These are phyloP conservation scores for Progne subis DNA, from an alignment of 2,113 vertebrate genomes.

Conservation along the genomic window DNA sequence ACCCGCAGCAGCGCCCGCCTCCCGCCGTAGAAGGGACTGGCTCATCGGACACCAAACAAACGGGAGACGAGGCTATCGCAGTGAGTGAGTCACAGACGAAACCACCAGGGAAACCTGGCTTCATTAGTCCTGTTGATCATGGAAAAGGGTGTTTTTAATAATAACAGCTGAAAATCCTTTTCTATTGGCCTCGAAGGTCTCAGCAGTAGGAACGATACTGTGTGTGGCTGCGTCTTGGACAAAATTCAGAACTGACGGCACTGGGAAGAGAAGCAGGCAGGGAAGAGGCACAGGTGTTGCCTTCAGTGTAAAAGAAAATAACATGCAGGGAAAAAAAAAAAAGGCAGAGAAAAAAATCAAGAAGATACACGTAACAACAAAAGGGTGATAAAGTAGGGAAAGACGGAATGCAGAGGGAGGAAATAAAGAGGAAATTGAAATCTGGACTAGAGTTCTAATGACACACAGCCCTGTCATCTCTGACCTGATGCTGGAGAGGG, in stretches of 20 bases:
- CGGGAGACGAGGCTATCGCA: neutral
- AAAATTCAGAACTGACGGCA: fast-evolving
- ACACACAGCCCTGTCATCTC: neutral
- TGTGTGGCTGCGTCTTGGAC: neutral
- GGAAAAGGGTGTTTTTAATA: too few species aligned
- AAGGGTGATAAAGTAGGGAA: neutral
- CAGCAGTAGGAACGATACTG: neutral
- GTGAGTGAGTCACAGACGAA: neutral
- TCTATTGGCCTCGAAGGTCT: neutral
- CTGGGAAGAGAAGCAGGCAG: neutral
- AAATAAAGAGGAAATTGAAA: conserved; percentile 44
- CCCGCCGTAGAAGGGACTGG: fast-evolving
- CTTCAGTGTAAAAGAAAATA: neutral
- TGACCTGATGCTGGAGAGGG: neutral
- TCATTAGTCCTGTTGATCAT: neutral
- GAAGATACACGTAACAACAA: fast-evolving
- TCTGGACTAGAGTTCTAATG: neutral
- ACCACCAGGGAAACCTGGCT: neutral
- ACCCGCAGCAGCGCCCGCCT: neutral
- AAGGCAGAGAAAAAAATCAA: neutral
- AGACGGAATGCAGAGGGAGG: neutral
- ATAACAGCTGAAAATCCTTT: neutral
- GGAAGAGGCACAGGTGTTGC: neutral
- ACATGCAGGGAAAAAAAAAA: neutral
- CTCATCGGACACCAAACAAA: neutral